Evolutionary conservation across 1,140 invertebrate species (phyloP).

Genomic region (Tetramorium alpestre): DNA sequence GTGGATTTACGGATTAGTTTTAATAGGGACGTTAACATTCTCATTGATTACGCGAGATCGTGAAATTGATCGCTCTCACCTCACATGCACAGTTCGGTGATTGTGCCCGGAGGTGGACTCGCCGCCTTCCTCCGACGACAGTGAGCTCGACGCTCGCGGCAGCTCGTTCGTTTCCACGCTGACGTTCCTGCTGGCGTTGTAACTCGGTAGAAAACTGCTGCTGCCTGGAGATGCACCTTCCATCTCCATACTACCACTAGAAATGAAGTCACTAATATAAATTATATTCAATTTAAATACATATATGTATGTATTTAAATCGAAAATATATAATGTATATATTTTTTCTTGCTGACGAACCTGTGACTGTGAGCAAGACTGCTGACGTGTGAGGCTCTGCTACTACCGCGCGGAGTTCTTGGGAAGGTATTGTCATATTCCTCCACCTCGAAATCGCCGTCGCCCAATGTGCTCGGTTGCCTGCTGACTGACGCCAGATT

Average conservation of each 20-base stretch:
- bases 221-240: conserved; percentile 87
- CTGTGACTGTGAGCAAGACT: conserved; percentile 89
- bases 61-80: conserved; percentile 70
- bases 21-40: not conserved
- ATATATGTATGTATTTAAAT: too few relatives aligned
- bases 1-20: conserved; percentile 58
- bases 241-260: conserved; percentile 91
- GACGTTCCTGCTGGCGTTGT: conserved; percentile 85
- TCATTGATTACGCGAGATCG: not conserved
- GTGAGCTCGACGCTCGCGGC: conserved; percentile 87
- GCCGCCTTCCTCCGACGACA: conserved; percentile 87
- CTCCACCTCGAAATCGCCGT: conserved; percentile 82
- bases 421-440: conserved; percentile 78
- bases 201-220: conserved; percentile 83
- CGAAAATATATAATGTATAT: too few relatives aligned
- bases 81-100: conserved; percentile 81
- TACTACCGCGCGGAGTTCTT: conserved; percentile 82
- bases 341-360: conserved; percentile 33
- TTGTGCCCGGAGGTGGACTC: conserved; percentile 79
- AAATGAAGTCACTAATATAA: not conserved
- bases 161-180: conserved; percentile 87
- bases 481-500: conserved; percentile 76
- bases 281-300: too few relatives aligned
- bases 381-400: conserved; percentile 87
- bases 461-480: conserved; percentile 81